Base-by-base conservation (phyloP, 2,797 vertebrate genomes). In the Thamnophis elegans region DNA sequence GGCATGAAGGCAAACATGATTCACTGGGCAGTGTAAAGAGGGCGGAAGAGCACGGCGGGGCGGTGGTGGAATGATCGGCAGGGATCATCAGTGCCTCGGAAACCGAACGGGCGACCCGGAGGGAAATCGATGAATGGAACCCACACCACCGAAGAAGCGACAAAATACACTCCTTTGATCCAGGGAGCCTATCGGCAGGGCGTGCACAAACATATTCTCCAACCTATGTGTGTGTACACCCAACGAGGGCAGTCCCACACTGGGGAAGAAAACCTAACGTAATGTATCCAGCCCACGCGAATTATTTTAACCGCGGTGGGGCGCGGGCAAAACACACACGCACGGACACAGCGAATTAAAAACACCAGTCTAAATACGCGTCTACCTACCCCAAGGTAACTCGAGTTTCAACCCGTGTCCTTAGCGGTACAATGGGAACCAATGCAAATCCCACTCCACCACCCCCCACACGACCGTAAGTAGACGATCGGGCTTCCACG, bases 21-120 rank as follows among this genome's bases (percentile, higher is more conserved):
- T 93, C 89, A 85, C 9, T 32, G 90, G 86, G 42, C 42, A 82
- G 32, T 1, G 18, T 55, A 11, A 47, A 28, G 56, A 53, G 8
- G 32, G 51, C 1, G n/a, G 28, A 12, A 14, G 73, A 0, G 16
- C 8, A 3, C 20, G 10, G 65, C 6, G 59, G n/a, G 92, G 65
- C 2, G 90, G 14, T 5, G 32, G 32, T 5, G 12, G 53, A 11
- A 54, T 82, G 53, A 51, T 54, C 65, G 88, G 47, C 92, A 47
- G 86, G 91, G 89, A 55, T 58, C 65, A 55, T 58, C 65, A n/a
- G 89, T 93, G 86, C 89, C 92, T 93, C 92, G 90, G 92, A 93
- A 91, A 91, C 86, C 32, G 32, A 55, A 22, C 47, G 18, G 89
- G 92, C 88, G 88, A 60, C 59, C n/a, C 14, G 78, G 88, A 85